phyloP scores from a whole-genome alignment of 2,888 invertebrate species.

The Drosophila rubida region DNA sequence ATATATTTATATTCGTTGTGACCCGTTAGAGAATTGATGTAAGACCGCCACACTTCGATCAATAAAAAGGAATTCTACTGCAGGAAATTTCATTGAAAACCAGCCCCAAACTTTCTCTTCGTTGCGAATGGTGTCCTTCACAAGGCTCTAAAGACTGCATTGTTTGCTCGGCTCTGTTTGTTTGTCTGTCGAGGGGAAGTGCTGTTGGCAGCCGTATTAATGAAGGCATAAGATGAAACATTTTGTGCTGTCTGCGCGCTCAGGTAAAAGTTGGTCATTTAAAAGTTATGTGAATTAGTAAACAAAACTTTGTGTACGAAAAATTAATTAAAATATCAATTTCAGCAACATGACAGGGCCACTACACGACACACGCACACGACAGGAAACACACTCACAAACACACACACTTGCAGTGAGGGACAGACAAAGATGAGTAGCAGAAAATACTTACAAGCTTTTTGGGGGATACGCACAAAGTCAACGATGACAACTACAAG shows the following conservation, averaged over 20 bases:
- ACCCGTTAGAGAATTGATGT: conserved; percentile 63
- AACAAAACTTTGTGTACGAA: conserved; percentile 45
- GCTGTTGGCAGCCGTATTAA: conserved; percentile 46
- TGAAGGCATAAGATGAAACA: conserved; percentile 33
- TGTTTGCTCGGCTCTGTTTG: conserved; percentile 4
- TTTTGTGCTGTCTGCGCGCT: conserved; percentile 6
- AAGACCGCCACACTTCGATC: conserved; percentile 9
- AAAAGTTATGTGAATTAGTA: conserved; percentile 53
- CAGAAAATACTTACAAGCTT: conserved; percentile 19
- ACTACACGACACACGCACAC: conserved; percentile 36
- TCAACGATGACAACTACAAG: conserved; percentile 45
- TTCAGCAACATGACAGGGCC: conserved; percentile 61
- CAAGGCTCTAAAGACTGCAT: no score
- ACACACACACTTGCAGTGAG: conserved; percentile 9
- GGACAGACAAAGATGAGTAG: conserved; percentile 1
- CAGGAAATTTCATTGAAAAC: not conserved
- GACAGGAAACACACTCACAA: conserved; percentile 22
- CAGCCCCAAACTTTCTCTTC: no score
- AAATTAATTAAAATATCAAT: conserved; percentile 77
- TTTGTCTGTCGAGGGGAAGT: conserved; percentile 10
- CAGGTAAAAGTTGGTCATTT: conserved; percentile 69
- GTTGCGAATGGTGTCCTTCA: no score
- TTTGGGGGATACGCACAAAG: conserved; percentile 30
- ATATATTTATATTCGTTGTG: conserved; percentile 21
- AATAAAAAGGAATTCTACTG: not conserved